Evolutionary conservation across 2,113 vertebrate species (phyloP).

Genomic region (Phalacrocorax brasilianus): DNA sequence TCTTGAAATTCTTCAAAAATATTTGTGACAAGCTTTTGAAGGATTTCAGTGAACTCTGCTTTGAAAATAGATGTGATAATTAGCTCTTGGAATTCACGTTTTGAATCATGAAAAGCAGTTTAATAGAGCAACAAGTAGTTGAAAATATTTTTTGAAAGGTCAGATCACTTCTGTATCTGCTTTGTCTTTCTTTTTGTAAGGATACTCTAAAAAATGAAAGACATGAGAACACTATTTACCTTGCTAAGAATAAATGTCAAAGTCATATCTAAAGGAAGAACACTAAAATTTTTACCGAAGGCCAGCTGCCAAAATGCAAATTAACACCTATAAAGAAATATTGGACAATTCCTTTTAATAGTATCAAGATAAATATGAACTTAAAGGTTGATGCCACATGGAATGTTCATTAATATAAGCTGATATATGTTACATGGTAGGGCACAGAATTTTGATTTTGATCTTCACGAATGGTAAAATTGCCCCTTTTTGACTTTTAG

Average conservation of each 20-base stretch:
- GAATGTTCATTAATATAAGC: neutral
- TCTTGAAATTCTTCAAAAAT: neutral
- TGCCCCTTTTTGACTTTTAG: neutral
- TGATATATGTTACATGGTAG: neutral
- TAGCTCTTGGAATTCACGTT: constrained; percentile 18
- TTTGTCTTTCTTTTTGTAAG: neutral
- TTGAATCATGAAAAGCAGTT: constrained; percentile 1
- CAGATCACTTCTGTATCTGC: constrained; percentile 5
- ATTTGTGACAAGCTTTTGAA: neutral
- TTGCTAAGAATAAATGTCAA: constrained; percentile 70
- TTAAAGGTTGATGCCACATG: neutral
- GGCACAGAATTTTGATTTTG: neutral
- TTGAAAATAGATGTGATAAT: constrained; percentile 27
- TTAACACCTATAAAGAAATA: constrained; percentile 47
- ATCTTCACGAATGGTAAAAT: neutral
- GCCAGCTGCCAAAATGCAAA: constrained; percentile 57
- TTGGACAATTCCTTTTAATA: neutral
- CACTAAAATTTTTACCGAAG: constrained; percentile 43
- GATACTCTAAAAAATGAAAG: constrained; percentile 36
- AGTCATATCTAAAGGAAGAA: constrained; percentile 39
- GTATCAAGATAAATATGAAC: neutral
- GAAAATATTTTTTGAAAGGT: constrained; percentile 57
- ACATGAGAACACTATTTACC: constrained; percentile 55
- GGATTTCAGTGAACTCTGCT: neutral
- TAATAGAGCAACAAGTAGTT: neutral